A percentile compares a stretch with the other conserved stretches of the same genome.
These are phyloP conservation scores for Hippocampus zosterae DNA, from an alignment of 2,113 vertebrate genomes.

Conservation along the genomic window DNA sequence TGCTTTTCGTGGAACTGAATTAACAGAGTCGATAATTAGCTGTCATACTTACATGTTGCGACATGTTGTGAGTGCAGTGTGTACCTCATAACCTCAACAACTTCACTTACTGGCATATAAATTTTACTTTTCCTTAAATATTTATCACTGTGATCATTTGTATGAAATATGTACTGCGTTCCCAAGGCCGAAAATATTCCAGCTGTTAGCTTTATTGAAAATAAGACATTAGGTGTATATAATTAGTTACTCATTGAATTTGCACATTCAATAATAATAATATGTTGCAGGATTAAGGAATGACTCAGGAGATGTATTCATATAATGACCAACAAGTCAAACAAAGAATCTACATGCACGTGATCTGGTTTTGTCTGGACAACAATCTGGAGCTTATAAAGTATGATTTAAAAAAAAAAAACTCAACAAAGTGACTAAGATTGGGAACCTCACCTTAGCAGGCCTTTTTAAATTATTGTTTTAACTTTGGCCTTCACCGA, in stretches of 20 bases:
- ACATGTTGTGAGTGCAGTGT: slow-evolving; percentile 18
- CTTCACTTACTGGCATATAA: neutral
- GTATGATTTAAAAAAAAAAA: neutral
- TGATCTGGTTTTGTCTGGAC: no score
- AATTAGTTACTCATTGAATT: neutral
- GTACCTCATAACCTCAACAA: slow-evolving; percentile 23
- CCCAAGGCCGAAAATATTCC: neutral
- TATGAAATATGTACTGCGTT: neutral
- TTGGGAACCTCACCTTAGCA: neutral
- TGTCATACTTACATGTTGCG: slow-evolving; percentile 27
- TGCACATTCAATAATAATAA: neutral
- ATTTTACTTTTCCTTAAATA: slow-evolving; percentile 25
- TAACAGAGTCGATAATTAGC: slow-evolving; percentile 33
- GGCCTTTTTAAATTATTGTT: neutral
- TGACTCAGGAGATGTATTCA: neutral
- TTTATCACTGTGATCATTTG: slow-evolving; percentile 18
- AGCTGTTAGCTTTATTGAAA: neutral
- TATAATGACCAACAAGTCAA: neutral
- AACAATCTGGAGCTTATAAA: neutral
- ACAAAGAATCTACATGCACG: neutral
- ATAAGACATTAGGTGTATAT: neutral
- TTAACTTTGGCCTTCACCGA: neutral
- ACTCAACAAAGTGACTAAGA: neutral
- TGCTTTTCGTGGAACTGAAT: slow-evolving; percentile 42
- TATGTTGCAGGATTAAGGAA: neutral